Evolutionary conservation across 2,797 vertebrate species (phyloP), one percentile per base, ranked within the genome.

Genomic region (Meriones psammophilus): DNA sequence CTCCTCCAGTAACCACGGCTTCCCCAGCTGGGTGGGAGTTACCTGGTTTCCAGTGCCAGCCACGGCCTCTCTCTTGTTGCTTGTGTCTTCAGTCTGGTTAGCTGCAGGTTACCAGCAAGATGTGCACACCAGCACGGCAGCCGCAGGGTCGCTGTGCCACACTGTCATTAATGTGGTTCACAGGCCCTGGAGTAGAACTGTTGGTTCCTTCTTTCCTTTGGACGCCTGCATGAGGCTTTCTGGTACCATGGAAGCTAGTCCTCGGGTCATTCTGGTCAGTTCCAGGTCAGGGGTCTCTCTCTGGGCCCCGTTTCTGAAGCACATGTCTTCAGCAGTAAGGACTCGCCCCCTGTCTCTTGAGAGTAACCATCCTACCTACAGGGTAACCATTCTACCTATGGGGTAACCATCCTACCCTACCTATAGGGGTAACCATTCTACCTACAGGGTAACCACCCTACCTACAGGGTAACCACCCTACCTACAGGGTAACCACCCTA

Each of bases 121-220:
- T 4, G 2, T 8, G 17, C 26, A 0, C 24, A 64, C 30, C 64
- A 5, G 1, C n/a, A 4, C 42, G 8, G 28, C 28, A 50, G 18
- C 39, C 42, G 13, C n/a, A 7, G 64, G 62, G 18, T 22, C 17
- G 10, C 4, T 20, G 46, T n/a, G 10, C 26, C 17, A 12, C 12
- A 28, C 28, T 33, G 60, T 24, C 83, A 83, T 50, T n/a, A 42
- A 4, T 15, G 30, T n/a, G 42, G 20, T n/a, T n/a, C 42, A n/a
- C 15, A 8, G 64, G 5, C 2, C 0, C n/a, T 30, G 3, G 2
- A 54, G 10, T 24, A 68, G 64, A 30, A 68, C 30, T 85, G 1
- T 85, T n/a, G 83, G 10, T 14, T 54, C 14, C 30, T 39, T 26
- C 42, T 3, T 10, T 54, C 83, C 64, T 54, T 69, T 50, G 64